Percentiles rank a stretch among this genome's conserved stretches.
Conservation (phyloP, 2,797 vertebrate genomes). For the Synanceia verrucosa region DNA sequence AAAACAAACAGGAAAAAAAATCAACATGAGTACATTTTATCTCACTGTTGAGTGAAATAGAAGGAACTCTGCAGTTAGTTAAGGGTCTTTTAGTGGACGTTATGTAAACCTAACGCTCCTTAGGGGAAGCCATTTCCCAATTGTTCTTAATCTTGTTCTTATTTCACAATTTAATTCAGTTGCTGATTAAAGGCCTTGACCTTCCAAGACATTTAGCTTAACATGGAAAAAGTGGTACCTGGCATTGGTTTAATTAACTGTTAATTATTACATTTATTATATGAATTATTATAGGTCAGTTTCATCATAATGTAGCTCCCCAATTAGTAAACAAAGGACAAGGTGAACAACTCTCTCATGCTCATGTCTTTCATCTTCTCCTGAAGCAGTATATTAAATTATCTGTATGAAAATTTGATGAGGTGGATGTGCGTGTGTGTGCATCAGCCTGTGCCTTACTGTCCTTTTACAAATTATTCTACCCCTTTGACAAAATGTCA, state of each 20-base stretch:
- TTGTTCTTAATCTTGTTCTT: background rate
- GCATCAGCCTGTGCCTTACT: background rate
- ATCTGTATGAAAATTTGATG: background rate
- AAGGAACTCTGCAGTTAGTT: background rate
- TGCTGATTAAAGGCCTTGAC: constrained; percentile 5
- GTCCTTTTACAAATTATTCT: constrained; percentile 25
- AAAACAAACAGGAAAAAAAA: background rate
- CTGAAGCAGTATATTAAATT: constrained; percentile 6
- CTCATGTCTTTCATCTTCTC: background rate
- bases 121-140: background rate
- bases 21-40: background rate
- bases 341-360: background rate
- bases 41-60: background rate
- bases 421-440: background rate
- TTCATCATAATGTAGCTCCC: background rate
- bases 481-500: constrained; percentile 43
- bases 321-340: constrained; percentile 3
- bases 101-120: constrained; percentile 16
- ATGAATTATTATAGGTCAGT: constrained; percentile 13
- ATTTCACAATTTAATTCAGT: background rate
- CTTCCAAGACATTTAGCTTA: constrained; percentile 9
- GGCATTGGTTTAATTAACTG: constrained; percentile 10
- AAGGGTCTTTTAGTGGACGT: background rate
- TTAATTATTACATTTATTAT: constrained; percentile 20
- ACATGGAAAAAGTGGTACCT: background rate